These are phyloP conservation scores for Onychomys leucogaster DNA, from an alignment of 2,797 vertebrate species.

Conservation along the genomic window DNA sequence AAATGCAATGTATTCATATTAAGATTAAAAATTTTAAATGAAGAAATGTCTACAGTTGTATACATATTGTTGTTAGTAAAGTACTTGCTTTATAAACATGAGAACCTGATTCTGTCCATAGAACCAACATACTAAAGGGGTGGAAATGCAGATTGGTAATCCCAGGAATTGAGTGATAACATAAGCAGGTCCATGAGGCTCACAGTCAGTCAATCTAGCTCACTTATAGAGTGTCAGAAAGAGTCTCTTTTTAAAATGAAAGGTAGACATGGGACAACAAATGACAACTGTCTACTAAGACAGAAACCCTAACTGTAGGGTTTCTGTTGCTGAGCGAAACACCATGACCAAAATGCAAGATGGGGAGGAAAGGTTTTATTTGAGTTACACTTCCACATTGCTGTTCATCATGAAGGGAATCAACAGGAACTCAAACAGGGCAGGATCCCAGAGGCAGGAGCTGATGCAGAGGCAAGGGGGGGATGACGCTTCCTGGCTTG, in stretches of 20 bases:
- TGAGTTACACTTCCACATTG: background rate
- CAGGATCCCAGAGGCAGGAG: background rate
- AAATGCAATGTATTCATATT: background rate
- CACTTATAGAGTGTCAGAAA: background rate
- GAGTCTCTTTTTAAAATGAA: background rate
- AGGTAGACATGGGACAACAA: background rate
- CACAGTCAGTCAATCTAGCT: too few species aligned
- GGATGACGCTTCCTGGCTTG: background rate
- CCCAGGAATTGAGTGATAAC: background rate
- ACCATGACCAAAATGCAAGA: background rate
- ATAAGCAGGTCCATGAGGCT: background rate
- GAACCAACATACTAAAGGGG: too few species aligned
- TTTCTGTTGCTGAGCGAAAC: background rate
- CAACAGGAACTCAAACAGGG: background rate
- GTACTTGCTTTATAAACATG: background rate
- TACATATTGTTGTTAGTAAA: background rate
- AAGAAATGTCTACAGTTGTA: background rate
- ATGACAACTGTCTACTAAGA: background rate
- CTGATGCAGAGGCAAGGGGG: background rate
- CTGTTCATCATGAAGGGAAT: background rate
- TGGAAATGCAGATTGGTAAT: background rate
- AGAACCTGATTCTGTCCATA: background rate
- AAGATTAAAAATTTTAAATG: background rate
- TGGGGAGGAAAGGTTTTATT: background rate
- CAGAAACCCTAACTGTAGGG: too few species aligned